Conservation (phyloP, 2,113 vertebrate genomes). For the Podiceps cristatus region DNA sequence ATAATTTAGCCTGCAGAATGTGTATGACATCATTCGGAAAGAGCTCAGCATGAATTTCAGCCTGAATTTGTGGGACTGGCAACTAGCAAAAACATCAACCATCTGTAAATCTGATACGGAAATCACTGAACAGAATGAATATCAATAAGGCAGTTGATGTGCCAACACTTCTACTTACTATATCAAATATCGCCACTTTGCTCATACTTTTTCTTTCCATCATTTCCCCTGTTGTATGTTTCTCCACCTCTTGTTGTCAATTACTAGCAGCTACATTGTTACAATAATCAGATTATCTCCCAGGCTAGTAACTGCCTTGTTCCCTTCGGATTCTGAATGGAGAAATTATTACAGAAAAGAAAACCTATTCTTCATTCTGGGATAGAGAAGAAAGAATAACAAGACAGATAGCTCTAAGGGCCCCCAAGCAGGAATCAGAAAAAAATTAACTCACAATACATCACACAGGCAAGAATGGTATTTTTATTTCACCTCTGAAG, state of each 20-base stretch:
- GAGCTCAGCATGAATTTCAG: background rate
- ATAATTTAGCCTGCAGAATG: background rate
- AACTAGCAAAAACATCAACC: background rate
- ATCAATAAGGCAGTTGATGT: background rate
- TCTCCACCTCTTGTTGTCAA: background rate
- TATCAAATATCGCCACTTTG: background rate
- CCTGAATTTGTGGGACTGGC: background rate
- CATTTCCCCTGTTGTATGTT: background rate
- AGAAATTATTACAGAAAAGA: background rate
- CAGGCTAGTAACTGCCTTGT: background rate
- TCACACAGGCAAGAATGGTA: background rate
- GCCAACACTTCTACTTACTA: background rate
- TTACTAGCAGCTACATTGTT: background rate
- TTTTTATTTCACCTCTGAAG: constrained; percentile 4
- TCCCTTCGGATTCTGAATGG: background rate
- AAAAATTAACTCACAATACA: background rate
- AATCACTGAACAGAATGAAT: constrained; percentile 10
- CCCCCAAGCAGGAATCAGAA: background rate
- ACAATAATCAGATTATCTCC: background rate
- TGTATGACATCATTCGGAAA: background rate
- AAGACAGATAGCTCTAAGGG: background rate
- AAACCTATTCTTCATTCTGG: background rate
- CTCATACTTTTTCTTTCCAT: background rate
- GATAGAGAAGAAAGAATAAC: background rate
- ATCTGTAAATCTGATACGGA: background rate